These are phyloP conservation scores for Pteruthius melanotis DNA, from an alignment of 2,113 vertebrate species.

Conservation along the genomic window DNA sequence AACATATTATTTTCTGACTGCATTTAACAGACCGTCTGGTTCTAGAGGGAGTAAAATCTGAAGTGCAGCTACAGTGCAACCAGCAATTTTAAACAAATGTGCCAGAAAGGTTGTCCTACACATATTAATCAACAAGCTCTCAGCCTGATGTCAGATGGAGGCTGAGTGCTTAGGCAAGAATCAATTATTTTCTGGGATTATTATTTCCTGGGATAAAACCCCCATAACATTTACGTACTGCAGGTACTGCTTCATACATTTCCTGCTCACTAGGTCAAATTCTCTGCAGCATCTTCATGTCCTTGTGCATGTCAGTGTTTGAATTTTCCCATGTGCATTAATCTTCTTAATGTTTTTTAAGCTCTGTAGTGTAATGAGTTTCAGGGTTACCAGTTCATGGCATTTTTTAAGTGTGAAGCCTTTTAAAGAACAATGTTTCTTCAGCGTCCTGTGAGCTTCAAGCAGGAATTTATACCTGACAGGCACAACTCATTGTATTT, in stretches of 20 bases:
- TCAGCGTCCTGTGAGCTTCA: background rate
- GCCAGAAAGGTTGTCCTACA: background rate
- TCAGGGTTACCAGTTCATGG: background rate
- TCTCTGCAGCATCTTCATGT: background rate
- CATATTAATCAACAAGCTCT: background rate
- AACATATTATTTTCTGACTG: slow-evolving; percentile 2
- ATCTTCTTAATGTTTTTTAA: background rate
- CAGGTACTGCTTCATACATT: background rate
- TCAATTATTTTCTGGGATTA: background rate
- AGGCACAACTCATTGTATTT: background rate
- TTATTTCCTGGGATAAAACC: background rate
- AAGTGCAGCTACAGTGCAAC: background rate
- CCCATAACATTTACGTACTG: background rate
- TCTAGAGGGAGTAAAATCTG: background rate
- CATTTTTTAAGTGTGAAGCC: background rate
- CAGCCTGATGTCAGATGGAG: background rate
- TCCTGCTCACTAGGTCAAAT: background rate
- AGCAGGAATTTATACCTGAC: background rate
- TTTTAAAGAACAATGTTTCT: background rate
- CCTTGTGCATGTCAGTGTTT: background rate
- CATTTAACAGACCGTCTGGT: background rate
- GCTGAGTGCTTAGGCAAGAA: background rate
- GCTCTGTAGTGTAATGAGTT: background rate
- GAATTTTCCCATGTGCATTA: background rate
- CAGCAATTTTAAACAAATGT: background rate